Evolutionary conservation across 2,888 invertebrate genomes (phyloP).

Genomic region (Hemistola chrysoprasaria): DNA sequence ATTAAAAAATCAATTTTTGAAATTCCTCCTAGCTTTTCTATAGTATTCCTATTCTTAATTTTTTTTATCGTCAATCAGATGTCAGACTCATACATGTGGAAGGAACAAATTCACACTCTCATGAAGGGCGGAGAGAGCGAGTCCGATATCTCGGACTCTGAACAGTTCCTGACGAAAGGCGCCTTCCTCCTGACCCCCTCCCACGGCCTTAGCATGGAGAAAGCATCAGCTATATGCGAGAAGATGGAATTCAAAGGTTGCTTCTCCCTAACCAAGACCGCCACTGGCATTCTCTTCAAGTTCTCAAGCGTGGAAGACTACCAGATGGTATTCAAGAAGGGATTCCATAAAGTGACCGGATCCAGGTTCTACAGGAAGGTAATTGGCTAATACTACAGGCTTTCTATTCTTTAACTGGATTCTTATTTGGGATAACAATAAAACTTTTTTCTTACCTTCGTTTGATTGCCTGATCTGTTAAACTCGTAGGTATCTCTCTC

Average conservation of each 20-base stretch:
- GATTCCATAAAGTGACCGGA: constrained; percentile 93
- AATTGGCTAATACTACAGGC: constrained; percentile 39
- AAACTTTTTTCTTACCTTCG: constrained; percentile 15
- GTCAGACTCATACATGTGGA: constrained; percentile 79
- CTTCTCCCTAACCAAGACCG: constrained; percentile 93
- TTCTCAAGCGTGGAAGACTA: constrained; percentile 94
- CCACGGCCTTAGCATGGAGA: constrained; percentile 92
- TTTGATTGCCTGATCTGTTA: too few species aligned
- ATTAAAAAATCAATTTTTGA: too few species aligned
- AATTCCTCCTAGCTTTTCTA: too few species aligned
- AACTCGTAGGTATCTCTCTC: constrained; percentile 38
- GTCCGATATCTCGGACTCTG: constrained; percentile 89
- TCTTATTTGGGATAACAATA: constrained; percentile 6
- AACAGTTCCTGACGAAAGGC: constrained; percentile 90
- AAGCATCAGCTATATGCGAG: constrained; percentile 92
- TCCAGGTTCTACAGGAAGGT: constrained; percentile 94
- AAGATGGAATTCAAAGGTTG: constrained; percentile 94
- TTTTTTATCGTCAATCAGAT: constrained; percentile 47
- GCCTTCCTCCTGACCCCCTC: constrained; percentile 93
- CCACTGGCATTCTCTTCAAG: constrained; percentile 93
- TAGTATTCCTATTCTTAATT: too few species aligned
- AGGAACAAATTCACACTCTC: constrained; percentile 79
- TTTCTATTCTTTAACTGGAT: constrained; percentile 18
- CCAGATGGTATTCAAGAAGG: constrained; percentile 92
- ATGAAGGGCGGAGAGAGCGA: constrained; percentile 89